These are phyloP conservation scores for Hemicordylus capensis DNA, from an alignment of 2,113 vertebrate species.

Conservation along the genomic window DNA sequence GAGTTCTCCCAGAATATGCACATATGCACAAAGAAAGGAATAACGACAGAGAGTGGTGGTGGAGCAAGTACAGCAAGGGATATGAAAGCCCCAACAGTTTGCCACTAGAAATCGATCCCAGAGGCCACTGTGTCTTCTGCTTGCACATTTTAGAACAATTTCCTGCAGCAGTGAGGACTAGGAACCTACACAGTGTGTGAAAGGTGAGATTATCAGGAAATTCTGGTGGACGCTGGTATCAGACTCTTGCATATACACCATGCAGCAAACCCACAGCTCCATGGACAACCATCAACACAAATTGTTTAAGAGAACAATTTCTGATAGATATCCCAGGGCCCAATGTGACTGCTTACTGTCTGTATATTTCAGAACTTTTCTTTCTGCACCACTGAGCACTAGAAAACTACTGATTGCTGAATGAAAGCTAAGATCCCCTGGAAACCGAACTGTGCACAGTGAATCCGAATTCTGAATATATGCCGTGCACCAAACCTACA, in stretches of 20 bases:
- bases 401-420: background rate
- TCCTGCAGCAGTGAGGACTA: background rate
- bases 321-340: background rate
- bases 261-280: background rate
- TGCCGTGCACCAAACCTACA: background rate
- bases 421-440: background rate
- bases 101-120: background rate
- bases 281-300: background rate
- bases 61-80: background rate
- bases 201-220: background rate
- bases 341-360: background rate
- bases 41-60: background rate
- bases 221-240: too few relatives aligned
- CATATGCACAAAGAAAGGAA: background rate
- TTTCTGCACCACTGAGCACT: background rate
- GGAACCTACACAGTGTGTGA: background rate
- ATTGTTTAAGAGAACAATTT: background rate
- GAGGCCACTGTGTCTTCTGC: background rate
- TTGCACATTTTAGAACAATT: background rate
- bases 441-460: background rate
- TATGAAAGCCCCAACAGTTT: background rate
- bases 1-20: background rate
- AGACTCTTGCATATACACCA: background rate
- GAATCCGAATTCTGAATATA: background rate
- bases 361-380: background rate